Conservation (phyloP, 2,797 vertebrate genomes). For the Phrynocephalus vlangalii region DNA sequence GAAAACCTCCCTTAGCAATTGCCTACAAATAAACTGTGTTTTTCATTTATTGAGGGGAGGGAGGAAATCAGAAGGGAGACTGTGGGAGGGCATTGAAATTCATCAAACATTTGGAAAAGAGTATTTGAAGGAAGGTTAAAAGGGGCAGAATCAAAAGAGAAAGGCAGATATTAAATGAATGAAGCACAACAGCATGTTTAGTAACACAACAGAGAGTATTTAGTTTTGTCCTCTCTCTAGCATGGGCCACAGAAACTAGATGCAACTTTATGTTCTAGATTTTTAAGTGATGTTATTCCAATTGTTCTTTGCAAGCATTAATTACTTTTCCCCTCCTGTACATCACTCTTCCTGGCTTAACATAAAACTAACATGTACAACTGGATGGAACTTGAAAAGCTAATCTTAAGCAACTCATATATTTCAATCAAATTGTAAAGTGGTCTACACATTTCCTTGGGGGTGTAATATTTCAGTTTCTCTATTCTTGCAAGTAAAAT, state of each 20-base stretch:
- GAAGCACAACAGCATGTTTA: slow-evolving; percentile 65
- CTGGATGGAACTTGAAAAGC: neutral
- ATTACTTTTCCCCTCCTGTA: neutral
- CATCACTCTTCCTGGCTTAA: neutral
- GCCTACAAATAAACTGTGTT: slow-evolving; percentile 57
- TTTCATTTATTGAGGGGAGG: slow-evolving; percentile 62
- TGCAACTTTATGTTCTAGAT: neutral
- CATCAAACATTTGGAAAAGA: slow-evolving; percentile 70
- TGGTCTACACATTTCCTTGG: neutral
- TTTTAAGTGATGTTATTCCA: neutral
- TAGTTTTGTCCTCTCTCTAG: slow-evolving; percentile 51
- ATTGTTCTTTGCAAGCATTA: no score
- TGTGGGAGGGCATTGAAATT: slow-evolving; percentile 67
- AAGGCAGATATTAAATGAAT: slow-evolving; percentile 69
- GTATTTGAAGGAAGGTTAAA: slow-evolving; percentile 63
- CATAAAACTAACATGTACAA: neutral
- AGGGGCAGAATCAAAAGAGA: slow-evolving; percentile 59
- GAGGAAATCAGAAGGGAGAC: slow-evolving; percentile 57
- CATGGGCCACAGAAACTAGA: slow-evolving; percentile 30
- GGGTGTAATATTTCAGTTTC: no score
- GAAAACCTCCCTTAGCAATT: slow-evolving; percentile 70
- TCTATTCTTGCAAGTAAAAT: no score
- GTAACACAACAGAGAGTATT: slow-evolving; percentile 55
- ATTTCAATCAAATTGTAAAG: neutral
- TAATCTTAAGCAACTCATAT: neutral